Evolutionary conservation across 1,140 invertebrate genomes (phyloP), one percentile per base, ranked within the genome.

Genomic region (Dolichoris vasculosae): DNA sequence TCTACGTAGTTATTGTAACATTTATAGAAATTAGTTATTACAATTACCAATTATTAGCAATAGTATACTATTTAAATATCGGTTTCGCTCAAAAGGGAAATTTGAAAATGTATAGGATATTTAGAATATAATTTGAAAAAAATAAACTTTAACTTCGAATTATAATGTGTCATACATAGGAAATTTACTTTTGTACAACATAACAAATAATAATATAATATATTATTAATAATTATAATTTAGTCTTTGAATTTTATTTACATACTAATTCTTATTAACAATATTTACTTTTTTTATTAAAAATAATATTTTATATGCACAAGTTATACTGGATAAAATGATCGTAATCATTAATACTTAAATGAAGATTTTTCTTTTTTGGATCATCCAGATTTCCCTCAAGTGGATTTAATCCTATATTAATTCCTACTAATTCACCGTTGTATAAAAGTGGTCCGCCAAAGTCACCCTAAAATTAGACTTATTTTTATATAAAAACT

Each of bases 401-500:
- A 1, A 38, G 1, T 35, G 67, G 32, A 38, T 1, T 38, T 38
- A 38, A 20, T 38, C 69, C 38, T 1, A 43, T 9, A 38, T 73
- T 73, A 32, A 73, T 11, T n/a, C 38, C 69, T 17, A 73, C 38
- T 43, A 73, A 3, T 73, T 73, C 69, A 38, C 69, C 69, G n/a
- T 73, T 73, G 4, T n/a, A 23, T 23, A 73, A 73, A 73, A 73
- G 69, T 73, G 69, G 69, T 43, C 69, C 69, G 11, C 69, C 69
- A 73, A 73, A 73, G 23, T 73, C 69, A 73, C 69, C 69, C 69
- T 73, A 11, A 73, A 43, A 73, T 40, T n/a, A 73, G 4, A 59
- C 26, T 26, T 59, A 9, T 59, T 59, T 59, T 59, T 59, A 59
- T 59, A 26, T 23, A 59, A 2, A 8, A 17, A 51, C 2, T 17